Evolutionary conservation across 2,797 vertebrate genomes (phyloP), one percentile per base, ranked within the genome.

Genomic region (Australoheros facetus): DNA sequence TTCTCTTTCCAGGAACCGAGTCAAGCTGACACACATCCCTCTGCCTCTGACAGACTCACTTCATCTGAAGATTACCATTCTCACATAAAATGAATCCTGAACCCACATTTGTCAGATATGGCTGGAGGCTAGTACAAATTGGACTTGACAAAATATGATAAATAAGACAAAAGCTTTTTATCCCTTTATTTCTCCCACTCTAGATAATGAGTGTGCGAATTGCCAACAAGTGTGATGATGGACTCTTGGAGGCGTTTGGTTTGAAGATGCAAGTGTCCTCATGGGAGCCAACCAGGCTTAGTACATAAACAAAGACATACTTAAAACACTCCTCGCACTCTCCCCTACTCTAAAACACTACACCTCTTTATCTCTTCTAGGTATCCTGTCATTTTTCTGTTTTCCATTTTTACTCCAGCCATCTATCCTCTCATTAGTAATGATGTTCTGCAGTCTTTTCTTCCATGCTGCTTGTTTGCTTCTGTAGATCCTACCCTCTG

Each of bases 121-220:
- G 83, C 87, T 86, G 74, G 11, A 77, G 87, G 89, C 85, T 87
- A 93, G 94, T 88, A 90, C 90, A 92, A 94, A 95, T 93, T 93
- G 88, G 91, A 93, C 80, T 90, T 83, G 89, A 94, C 88, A 91
- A 91, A 92, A 91, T 87, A 94, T 91, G 93, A 95, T 87, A 89
- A 89, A 89, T 80, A 86, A 93, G 90, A 85, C 83, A 89, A 89
- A 78, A 19, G 78, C 78, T 89, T 87, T 87, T 88, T 77, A 78
- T 90, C 73, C 84, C 78, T 91, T 91, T 90, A 85, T 90, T 90
- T 90, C 88, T 86, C 39, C 78, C 80, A 87, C 83, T 89, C 90
- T 72, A 87, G 87, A 72, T 91, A 88, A 87, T 83, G 85, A 92
- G 93, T 88, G 87, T 90, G 90, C 88, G 88, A 89, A 90, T 93